phyloP scores from a whole-genome alignment of 2,888 invertebrate genomes.

The Drosophila silvestris region DNA sequence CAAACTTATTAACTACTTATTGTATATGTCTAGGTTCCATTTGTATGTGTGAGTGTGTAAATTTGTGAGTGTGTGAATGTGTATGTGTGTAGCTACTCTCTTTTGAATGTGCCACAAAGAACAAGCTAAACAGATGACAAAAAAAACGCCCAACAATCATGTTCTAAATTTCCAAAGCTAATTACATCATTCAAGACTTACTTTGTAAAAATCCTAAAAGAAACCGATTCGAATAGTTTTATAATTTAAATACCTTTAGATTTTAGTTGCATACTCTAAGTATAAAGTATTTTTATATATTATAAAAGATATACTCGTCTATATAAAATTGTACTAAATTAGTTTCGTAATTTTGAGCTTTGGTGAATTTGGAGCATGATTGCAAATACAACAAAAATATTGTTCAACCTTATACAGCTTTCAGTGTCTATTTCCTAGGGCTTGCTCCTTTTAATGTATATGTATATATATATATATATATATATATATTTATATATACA shows the following conservation, averaged over 20 bases:
- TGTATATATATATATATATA: neutral
- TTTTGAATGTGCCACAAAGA: conserved; percentile 74
- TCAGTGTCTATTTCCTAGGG: conserved; percentile 56
- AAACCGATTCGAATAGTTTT: neutral
- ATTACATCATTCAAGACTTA: conserved; percentile 10
- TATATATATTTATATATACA: conserved; percentile 4
- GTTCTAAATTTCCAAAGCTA: conserved; percentile 27
- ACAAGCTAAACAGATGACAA: conserved; percentile 31
- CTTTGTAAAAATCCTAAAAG: neutral
- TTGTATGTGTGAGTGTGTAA: conserved; percentile 13
- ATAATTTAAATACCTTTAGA: neutral
- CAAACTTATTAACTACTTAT: conserved; percentile 33
- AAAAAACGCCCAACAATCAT: conserved; percentile 39
- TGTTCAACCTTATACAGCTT: conserved; percentile 44
- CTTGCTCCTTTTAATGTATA: conserved; percentile 22
- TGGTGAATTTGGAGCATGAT: conserved; percentile 32
- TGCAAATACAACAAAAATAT: conserved; percentile 10
- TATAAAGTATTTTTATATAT: conserved; percentile 2
- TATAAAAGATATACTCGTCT: neutral
- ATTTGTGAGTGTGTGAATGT: conserved; percentile 17
- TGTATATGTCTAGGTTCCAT: conserved; percentile 50
- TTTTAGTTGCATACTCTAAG: conserved; percentile 4
- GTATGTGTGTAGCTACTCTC: conserved; percentile 37
- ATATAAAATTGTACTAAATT: neutral
- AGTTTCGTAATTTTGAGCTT: neutral